Base-by-base conservation (phyloP, 2,888 invertebrate genomes). In the Chrysolina americana region DNA sequence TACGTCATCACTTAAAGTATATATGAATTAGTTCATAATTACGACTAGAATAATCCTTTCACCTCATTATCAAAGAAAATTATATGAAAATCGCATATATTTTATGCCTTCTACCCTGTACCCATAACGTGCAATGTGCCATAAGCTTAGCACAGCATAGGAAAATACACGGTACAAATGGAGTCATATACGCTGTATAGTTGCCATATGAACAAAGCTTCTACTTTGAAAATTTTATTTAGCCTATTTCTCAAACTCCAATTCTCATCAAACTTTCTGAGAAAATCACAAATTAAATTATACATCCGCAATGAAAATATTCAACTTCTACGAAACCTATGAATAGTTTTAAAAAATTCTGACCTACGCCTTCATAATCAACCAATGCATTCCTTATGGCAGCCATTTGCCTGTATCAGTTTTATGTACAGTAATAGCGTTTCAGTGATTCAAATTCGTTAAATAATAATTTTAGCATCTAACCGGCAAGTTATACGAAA, bases 301-400 rank as follows among this genome's bases (percentile, higher is more conserved):
- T 53, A 64, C 70, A 76, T 66, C 41, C 44, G 63, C 79, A 79
- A 85, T n/a, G 85, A 87, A 87, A 85, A 82, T 80, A 21, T 70
- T 4, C 75, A 78, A 77, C 11, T 41, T 72, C 74, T 72, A 64
- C 36, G 64, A 56, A 48, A 6, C 53, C 28, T 47, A 56, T 23
- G 70, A 80, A 75, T 64, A 19, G 53, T 48, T 68, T 69, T 81
- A 80, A 82, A 80, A 81, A 83, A 83, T 76, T 82, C 53, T 28
- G 68, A 76, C 66, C 47, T 75, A 66, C 75, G 70, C 73, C 71
- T 75, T 70, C 73, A 48, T 80, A 77, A 50, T 72, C 81, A 83
- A 81, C 87, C 89, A 86, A 89, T 89, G 87, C 87, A 86, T 86
- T 87, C 87, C 89, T 89, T 89, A 89, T 88, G 89, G 89, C 89